These are phyloP conservation scores for Alethe castanea DNA, from an alignment of 2,113 vertebrate genomes.

Conservation along the genomic window DNA sequence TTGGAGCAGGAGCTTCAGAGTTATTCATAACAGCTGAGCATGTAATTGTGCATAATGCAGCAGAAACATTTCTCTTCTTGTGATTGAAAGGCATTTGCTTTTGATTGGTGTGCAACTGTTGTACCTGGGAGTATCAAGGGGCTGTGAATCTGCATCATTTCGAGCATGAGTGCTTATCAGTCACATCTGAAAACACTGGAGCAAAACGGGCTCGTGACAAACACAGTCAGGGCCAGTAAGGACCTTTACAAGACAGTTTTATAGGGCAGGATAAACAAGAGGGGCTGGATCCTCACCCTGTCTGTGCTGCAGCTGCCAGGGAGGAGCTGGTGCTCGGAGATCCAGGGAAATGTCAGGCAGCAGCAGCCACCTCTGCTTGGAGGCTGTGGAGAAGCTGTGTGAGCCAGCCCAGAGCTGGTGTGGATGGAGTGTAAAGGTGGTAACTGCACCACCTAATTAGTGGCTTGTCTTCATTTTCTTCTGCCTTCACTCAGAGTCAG, in stretches of 20 bases:
- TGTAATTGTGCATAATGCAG: slow-evolving; percentile 42
- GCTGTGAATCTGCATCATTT: background rate
- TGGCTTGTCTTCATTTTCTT: too few species aligned
- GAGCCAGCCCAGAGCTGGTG: fast-evolving
- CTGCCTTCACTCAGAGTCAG: too few species aligned
- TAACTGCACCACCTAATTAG: too few species aligned
- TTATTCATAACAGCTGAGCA: slow-evolving; percentile 18
- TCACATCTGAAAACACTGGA: background rate
- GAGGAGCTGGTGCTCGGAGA: background rate
- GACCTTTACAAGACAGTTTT: slow-evolving; percentile 10
- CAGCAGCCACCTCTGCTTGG: background rate
- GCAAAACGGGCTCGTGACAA: background rate
- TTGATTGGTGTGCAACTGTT: background rate
- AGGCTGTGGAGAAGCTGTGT: background rate
- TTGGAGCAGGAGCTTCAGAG: background rate
- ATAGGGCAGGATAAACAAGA: slow-evolving; percentile 19
- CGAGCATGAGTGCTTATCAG: background rate
- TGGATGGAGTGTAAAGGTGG: background rate
- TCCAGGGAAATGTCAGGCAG: background rate
- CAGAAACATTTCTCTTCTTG: slow-evolving; percentile 1
- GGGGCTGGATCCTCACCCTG: background rate
- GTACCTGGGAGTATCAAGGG: background rate
- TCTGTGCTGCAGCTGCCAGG: background rate
- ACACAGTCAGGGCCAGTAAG: background rate
- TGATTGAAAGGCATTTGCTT: slow-evolving; percentile 16